Evolutionary conservation across 2,113 vertebrate genomes (phyloP), one percentile per base, ranked within the genome.

Genomic region (Pygoscelis antarcticus): DNA sequence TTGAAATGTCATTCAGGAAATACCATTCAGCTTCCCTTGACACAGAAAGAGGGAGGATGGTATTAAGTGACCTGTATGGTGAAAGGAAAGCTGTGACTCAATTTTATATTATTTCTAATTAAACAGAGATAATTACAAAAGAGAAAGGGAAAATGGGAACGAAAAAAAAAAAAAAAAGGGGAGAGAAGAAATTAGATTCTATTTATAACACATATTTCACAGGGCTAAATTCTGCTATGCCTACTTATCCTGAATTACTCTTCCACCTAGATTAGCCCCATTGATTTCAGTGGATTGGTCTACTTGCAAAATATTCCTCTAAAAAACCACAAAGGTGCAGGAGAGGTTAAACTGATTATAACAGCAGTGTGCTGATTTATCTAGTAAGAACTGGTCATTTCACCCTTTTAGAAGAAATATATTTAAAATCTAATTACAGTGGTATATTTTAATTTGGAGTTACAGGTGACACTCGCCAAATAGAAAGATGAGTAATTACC

Each of bases 1-100:
- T 97, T 97, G 96, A 97, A 96, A 97, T 95, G 95, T 94, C 97
- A 97, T 93, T 98, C 96, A 95, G 93, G 81, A 98, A 95, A 92
- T 79, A 79, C 64, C 83, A 74, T 90, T 96, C 77, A 80, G 36
- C 77, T 82, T 74, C 74, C 60, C 89, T 76, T 7, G 30, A 65
- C 74, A 66, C 52, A 76, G 82, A 83, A 60, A 82, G n/a, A 85
- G 51, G 86, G 65, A 94, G 54, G 64, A 55, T 51, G 65, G n/a
- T 83, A 90, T 87, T 65, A 71, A 76, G 65, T 68, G 65, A 83
- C 64, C 66, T 72, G 75, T 74, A 75, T 34, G 70, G 47, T 68
- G 69, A 95, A 86, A 92, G 72, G 60, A 93, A 97, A 95, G 81
- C 58, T 74, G 62, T 95, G 83, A 83, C n/a, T 90, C 79, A 85